phyloP scores from a whole-genome alignment of 1,140 invertebrate species.

The Arctopsyche grandis region DNA sequence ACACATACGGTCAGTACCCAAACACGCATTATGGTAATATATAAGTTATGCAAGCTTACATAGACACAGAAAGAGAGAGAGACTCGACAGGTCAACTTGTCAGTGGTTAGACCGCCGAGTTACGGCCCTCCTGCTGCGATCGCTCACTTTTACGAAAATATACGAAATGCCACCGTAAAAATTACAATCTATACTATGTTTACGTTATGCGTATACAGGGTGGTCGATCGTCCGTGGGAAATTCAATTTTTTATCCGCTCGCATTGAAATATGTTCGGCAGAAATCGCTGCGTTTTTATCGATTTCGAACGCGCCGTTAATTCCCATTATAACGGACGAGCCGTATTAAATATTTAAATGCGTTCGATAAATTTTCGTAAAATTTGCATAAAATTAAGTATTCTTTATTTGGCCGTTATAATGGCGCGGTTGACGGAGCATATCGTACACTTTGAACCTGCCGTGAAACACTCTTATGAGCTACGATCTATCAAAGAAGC shows the following conservation, averaged over 20 bases:
- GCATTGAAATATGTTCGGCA: background rate
- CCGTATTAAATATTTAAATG: background rate
- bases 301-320: background rate
- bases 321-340: background rate
- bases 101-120: background rate
- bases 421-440: no score
- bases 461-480: no score
- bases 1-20: no score
- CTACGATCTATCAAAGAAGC: no score
- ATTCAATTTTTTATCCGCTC: background rate
- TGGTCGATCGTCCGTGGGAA: background rate
- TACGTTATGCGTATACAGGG: background rate
- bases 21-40: no score
- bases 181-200: background rate
- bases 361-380: background rate
- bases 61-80: no score
- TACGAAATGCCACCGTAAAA: slow-evolving; percentile 22
- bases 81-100: background rate
- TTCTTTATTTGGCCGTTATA: background rate
- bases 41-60: no score
- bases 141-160: slow-evolving; percentile 13
- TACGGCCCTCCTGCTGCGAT: slow-evolving; percentile 2
- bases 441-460: no score
- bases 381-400: background rate
- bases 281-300: background rate